Conservation (phyloP, 1,140 invertebrate species). For the Drosophila elegans region DNA sequence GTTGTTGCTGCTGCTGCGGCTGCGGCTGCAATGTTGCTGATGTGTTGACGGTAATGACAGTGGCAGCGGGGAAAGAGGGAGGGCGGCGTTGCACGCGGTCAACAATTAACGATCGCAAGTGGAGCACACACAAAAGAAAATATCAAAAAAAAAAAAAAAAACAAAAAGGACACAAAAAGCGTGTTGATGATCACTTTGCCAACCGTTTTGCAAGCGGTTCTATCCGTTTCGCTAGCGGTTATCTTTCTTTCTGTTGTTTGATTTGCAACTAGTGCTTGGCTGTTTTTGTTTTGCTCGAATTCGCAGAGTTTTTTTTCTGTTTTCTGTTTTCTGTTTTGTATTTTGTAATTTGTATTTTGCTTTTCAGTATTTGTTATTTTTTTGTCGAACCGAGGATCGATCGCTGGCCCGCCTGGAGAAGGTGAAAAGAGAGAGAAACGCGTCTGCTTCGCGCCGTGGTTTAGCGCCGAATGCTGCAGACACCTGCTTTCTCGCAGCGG, state of each 20-base stretch:
- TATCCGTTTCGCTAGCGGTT: conserved; percentile 29
- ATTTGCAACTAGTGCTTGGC: conserved; percentile 6
- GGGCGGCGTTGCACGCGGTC: conserved; percentile 46
- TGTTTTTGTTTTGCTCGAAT: conserved; percentile 20
- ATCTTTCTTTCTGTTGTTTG: conserved; percentile 7
- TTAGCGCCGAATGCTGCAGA: conserved; percentile 84
- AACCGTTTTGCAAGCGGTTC: conserved; percentile 24
- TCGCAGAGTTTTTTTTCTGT: conserved; percentile 7
- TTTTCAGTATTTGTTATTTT: neutral
- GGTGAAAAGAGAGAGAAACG: conserved; percentile 61
- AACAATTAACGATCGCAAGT: conserved; percentile 53
- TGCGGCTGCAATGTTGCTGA: conserved; percentile 4
- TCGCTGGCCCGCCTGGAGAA: conserved; percentile 5
- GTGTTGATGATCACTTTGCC: conserved; percentile 38
- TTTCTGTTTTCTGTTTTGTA: conserved; percentile 1
- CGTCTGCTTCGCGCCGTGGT: conserved; percentile 84
- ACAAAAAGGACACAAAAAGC: conserved; percentile 41
- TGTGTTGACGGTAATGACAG: conserved; percentile 1
- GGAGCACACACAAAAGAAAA: conserved; percentile 40
- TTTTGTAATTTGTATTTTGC: conserved; percentile 17
- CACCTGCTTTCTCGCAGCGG: conserved; percentile 85
- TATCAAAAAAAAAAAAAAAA: conserved; percentile 32
- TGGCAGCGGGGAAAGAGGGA: conserved; percentile 11
- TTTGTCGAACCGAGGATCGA: conserved; percentile 28
- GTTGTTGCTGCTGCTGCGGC: neutral